Percentiles rank a stretch among this genome's conserved stretches.
Evolutionary conservation across 2,888 invertebrate species (phyloP).

Genomic region (Entomobrya proxima): DNA sequence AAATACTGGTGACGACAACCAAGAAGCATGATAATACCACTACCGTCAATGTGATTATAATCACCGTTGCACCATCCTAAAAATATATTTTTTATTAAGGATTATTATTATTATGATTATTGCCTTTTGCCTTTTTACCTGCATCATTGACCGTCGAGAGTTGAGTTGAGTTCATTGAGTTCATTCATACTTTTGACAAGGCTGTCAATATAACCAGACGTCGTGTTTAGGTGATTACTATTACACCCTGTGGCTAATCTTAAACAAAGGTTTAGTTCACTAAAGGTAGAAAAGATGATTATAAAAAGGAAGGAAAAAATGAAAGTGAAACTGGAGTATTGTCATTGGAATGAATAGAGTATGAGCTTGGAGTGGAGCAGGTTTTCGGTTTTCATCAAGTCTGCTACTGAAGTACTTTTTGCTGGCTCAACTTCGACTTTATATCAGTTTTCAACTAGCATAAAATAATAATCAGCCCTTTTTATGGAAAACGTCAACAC

Average conservation of each 20-base stretch:
- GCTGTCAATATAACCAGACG: not conserved
- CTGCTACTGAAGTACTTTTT: not conserved
- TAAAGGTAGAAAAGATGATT: not conserved
- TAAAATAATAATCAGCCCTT: too few species aligned
- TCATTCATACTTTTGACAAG: not conserved
- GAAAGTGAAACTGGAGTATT: conserved; percentile 3
- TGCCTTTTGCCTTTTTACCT: too few species aligned
- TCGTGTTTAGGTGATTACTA: not conserved
- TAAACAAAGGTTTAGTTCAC: not conserved
- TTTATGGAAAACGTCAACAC: not conserved
- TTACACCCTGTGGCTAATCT: not conserved
- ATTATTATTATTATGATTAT: not conserved
- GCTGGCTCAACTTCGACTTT: not conserved
- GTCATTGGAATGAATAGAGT: not conserved
- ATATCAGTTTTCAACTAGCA: too few species aligned
- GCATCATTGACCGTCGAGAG: too few species aligned
- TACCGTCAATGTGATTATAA: not conserved
- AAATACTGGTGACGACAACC: not conserved
- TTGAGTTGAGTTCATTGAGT: not conserved
- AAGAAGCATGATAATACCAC: not conserved
- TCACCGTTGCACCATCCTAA: not conserved
- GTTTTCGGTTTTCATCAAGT: not conserved
- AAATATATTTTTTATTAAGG: conserved; percentile 6
- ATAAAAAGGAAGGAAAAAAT: not conserved
- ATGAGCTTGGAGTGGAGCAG: not conserved